Evolutionary conservation across 2,888 invertebrate genomes (phyloP).

Genomic region (Sepioteuthis lessoniana): DNA sequence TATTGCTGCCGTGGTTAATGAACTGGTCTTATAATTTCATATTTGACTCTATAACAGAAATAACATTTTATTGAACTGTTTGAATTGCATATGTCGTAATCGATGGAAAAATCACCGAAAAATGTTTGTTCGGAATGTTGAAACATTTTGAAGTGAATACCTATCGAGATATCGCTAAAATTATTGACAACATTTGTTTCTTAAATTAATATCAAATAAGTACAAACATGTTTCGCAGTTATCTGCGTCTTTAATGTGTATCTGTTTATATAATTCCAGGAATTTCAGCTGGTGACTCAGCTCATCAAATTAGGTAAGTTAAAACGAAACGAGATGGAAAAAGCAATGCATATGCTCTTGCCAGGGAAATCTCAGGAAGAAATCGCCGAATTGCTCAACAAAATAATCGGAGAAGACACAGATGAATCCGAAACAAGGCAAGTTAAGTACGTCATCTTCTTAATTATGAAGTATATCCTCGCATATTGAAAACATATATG

Average conservation of each 20-base stretch:
- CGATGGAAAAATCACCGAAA: too few relatives aligned
- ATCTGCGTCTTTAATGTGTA: neutral
- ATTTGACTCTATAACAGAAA: too few relatives aligned
- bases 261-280: constrained; percentile 58
- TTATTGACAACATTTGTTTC: neutral
- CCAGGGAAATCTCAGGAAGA: constrained; percentile 68
- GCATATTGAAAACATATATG: neutral
- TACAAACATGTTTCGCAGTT: neutral
- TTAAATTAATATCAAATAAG: too few relatives aligned
- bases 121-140: too few relatives aligned
- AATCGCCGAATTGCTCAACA: constrained; percentile 62
- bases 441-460: neutral
- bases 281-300: constrained; percentile 71
- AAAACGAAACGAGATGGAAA: constrained; percentile 64
- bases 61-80: too few relatives aligned
- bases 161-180: too few relatives aligned
- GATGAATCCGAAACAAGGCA: neutral
- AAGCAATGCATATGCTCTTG: constrained; percentile 69
- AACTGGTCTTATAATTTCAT: too few relatives aligned
- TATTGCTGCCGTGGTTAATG: too few relatives aligned
- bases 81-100: too few relatives aligned
- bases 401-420: constrained; percentile 53
- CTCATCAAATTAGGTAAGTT: constrained; percentile 70
- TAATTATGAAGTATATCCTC: neutral
- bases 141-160: too few relatives aligned